Evolutionary conservation across 2,888 invertebrate genomes (phyloP), one percentile per base, ranked within the genome.

Genomic region (Dicycla oo): DNA sequence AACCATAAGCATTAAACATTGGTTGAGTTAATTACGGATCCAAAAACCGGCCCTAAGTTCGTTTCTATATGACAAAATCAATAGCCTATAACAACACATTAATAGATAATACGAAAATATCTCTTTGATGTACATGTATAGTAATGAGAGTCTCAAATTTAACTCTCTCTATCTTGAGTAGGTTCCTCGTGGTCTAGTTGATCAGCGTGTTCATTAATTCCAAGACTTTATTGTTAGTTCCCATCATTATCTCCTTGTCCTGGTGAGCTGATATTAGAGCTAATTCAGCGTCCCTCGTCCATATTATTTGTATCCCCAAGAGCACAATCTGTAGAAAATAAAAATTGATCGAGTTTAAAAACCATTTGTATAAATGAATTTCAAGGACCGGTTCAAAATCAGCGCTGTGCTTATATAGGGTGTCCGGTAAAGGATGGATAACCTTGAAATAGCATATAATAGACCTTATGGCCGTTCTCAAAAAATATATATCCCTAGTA

Each of bases 141-240:
- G 99, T 99, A 88, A 99, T 99, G 5, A 99, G 96, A 0, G 99
- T 99, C 94, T 99, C 99, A 90, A 99, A 99, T 92, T 99, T 99
- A 1, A 98, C 99, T 79, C 99, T 96, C 90, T 99, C 99, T 69
- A 99, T 98, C 91, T 98, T 98, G 1, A 97, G 97, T 13, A 99
- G 96, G 93, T 99, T 99, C 78, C 98, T 97, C 0, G 99, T 99
- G 0, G 99, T 99, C 94, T 99, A 99, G 92, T 99, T 99, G 85
- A 99, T 99, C 0, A 99, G 96, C 0, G 98, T 98, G 91, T 99
- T 99, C 5, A 99, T 94, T 26, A 99, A 96, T 91, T 99, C 99
- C 58, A 99, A 94, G 93, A 99, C 99, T 88, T 98, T 98, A 90
- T 99, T 99, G 91, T 99, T 99, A 1, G 99, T 99, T 91, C 99